Conservation (phyloP, 2,888 invertebrate species). For the Andricus quercusramuli region DNA sequence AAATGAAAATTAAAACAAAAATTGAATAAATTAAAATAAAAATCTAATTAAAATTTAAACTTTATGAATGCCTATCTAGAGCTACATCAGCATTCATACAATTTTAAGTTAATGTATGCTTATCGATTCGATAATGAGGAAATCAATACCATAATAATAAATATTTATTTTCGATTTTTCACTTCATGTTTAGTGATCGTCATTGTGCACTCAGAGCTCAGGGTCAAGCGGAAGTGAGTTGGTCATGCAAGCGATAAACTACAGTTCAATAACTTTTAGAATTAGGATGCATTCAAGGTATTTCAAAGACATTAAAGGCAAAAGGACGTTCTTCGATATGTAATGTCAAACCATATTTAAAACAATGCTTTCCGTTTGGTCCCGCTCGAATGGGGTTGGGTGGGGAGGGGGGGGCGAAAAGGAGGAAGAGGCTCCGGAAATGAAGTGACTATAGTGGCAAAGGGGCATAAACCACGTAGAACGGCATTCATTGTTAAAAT, state of each 20-base stretch:
- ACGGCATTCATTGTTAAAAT: slow-evolving; percentile 73
- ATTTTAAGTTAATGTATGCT: no score
- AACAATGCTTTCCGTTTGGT: slow-evolving; percentile 67
- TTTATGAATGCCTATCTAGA: no score
- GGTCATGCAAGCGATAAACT: slow-evolving; percentile 65
- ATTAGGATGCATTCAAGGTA: slow-evolving; percentile 68
- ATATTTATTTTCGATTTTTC: background rate
- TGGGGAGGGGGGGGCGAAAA: slow-evolving; percentile 49
- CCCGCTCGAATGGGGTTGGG: slow-evolving; percentile 20
- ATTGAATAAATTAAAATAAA: no score
- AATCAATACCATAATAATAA: background rate
- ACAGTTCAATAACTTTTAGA: slow-evolving; percentile 69
- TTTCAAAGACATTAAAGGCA: slow-evolving; percentile 65
- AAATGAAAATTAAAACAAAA: no score
- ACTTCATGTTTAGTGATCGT: background rate
- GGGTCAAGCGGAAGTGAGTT: slow-evolving; percentile 65
- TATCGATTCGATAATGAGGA: no score
- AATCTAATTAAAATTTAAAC: no score
- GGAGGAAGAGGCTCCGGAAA: slow-evolving; percentile 62
- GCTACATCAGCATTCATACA: no score
- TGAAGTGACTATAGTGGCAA: slow-evolving; percentile 58
- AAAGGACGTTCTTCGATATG: slow-evolving; percentile 70
- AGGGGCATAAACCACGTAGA: slow-evolving; percentile 61
- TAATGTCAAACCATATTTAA: slow-evolving; percentile 70
- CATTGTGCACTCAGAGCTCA: background rate